Conservation (phyloP, 2,888 invertebrate genomes). For the Andricus quercusramuli region DNA sequence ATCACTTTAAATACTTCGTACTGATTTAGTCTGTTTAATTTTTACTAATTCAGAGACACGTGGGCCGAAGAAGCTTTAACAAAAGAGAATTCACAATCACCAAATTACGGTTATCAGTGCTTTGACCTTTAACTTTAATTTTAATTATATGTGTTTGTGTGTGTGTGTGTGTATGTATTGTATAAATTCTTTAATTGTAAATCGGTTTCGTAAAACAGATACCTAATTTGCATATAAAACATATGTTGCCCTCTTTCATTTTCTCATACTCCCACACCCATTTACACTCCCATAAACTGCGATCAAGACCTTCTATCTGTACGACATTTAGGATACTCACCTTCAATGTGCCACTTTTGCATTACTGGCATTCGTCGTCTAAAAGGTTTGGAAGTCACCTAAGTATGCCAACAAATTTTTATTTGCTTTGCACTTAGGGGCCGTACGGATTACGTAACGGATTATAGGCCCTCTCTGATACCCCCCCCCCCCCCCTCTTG, state of each 20-base stretch:
- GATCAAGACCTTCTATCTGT: slow-evolving; percentile 26
- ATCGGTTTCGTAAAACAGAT: not conserved
- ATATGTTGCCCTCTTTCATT: slow-evolving; percentile 2
- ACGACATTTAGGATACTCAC: slow-evolving; percentile 26
- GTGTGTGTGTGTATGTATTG: too few species aligned
- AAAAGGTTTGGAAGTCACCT: not conserved
- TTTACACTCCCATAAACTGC: slow-evolving; percentile 36
- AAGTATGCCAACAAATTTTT: not conserved
- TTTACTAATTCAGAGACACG: too few species aligned
- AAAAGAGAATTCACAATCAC: too few species aligned
- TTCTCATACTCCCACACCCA: slow-evolving; percentile 37
- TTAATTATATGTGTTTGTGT: too few species aligned
- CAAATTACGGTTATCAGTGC: too few species aligned
- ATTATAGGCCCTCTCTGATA: too few species aligned
- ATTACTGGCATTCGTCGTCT: slow-evolving; percentile 10
- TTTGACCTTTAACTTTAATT: too few species aligned
- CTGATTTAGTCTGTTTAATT: too few species aligned
- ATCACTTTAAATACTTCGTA: too few species aligned
- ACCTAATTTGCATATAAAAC: slow-evolving; percentile 23
- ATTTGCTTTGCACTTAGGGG: not conserved
- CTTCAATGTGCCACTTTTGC: slow-evolving; percentile 8
- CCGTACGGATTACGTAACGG: too few species aligned
- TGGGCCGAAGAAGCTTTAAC: too few species aligned
- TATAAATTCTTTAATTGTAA: not conserved
- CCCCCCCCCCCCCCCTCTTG: too few species aligned